Evolutionary conservation across 2,797 vertebrate species (phyloP), one percentile per base, ranked within the genome.

Genomic region (Darevskia mixta): DNA sequence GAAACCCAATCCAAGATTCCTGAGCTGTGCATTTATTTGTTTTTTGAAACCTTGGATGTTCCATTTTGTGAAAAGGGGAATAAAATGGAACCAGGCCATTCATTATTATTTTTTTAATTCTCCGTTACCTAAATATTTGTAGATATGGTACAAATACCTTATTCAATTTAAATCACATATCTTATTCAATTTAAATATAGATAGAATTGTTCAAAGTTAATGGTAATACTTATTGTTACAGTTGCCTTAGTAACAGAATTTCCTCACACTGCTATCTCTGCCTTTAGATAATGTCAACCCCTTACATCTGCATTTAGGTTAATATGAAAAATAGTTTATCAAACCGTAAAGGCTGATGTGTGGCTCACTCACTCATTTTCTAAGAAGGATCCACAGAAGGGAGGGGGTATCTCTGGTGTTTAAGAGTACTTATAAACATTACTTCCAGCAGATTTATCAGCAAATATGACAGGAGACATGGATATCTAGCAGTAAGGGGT

Each of bases 181-280:
- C 10, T 58, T 55, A 8, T 77, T 55, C 61, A 79, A 88, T 84
- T 88, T 83, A 87, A 80, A 67, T 71, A 75, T 87, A 79, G 81
- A 49, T 66, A 32, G 27, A 32, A 78, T 90, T 72, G 69, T 35
- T 72, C 43, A 75, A 45, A 75, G 29, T 87, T 27, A 20, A 55
- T 38, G 43, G 20, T 64, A 86, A 69, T 61, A 72, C 64, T 79
- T 85, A n/a, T 49, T 20, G 80, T 61, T 72, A 79, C 38, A 49
- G 85, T 89, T 86, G 75, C 85, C 85, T 77, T 89, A 75, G 80
- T 49, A 89, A 89, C 88, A 83, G 41, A 45, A 79, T n/a, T 83
- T 66, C 49, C 38, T 86, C 80, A 29, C 8, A 25, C 25, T 72
- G 84, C 66, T 20, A 61, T 7, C 72, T 5, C 7, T 49, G 76